Percentiles rank a stretch among this genome's conserved stretches.
Evolutionary conservation across 35 echinoderm and acorn worm genomes (phyloP).

Genomic region (Anneissia japonica): DNA sequence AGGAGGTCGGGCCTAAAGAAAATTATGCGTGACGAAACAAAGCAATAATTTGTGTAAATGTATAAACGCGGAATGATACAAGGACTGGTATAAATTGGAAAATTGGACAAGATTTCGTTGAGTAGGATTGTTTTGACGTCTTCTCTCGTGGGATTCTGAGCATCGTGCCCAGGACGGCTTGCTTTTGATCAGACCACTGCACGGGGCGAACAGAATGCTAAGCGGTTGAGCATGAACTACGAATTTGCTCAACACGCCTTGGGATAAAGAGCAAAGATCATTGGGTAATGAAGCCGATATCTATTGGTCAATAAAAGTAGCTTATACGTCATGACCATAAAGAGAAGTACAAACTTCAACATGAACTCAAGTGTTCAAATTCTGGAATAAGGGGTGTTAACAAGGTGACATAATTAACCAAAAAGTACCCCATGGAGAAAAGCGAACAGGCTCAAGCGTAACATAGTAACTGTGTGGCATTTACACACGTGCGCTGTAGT

Average conservation of each 20-base stretch:
- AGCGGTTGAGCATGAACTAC: not conserved
- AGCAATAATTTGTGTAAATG: not conserved
- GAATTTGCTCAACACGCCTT: not conserved
- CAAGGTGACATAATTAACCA: not conserved
- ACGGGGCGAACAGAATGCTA: not conserved
- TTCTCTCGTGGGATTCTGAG: not conserved
- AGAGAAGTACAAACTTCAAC: not conserved
- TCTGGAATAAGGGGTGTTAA: not conserved
- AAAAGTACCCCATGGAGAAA: not conserved
- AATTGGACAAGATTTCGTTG: not conserved
- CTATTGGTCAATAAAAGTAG: not conserved
- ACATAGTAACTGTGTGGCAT: not conserved
- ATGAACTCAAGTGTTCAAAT: not conserved
- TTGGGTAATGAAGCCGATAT: not conserved
- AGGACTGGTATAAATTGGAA: not conserved
- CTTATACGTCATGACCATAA: not conserved
- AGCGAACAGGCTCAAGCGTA: not conserved
- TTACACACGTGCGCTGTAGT: not conserved
- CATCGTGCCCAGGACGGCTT: not conserved
- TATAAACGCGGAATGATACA: not conserved
- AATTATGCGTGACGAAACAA: not conserved
- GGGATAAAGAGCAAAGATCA: not conserved
- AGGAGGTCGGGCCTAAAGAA: not conserved
- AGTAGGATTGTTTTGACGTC: not conserved
- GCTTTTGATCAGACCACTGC: not conserved